Conservation (phyloP, 1,140 invertebrate genomes). For the Drosophila sulfurigaster region DNA sequence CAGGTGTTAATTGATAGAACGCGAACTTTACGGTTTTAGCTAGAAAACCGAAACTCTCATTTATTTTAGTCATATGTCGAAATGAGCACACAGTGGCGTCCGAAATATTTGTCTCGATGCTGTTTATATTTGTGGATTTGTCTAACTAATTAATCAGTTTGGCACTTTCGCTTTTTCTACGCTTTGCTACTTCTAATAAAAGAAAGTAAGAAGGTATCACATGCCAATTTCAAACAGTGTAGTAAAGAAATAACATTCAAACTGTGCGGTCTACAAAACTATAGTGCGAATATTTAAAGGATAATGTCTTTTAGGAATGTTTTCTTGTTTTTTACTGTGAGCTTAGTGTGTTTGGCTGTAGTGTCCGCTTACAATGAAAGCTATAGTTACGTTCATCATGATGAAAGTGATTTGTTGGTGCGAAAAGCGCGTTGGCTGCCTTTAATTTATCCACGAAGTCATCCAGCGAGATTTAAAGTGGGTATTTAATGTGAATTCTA, state of each 20-base stretch:
- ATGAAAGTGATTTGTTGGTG: constrained; percentile 53
- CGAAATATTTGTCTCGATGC: constrained; percentile 24
- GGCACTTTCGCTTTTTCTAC: constrained; percentile 64
- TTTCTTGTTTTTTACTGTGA: constrained; percentile 1
- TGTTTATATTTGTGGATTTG: constrained; percentile 17
- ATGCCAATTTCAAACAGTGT: background rate
- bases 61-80: constrained; percentile 10
- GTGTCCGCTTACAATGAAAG: constrained; percentile 1
- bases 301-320: constrained; percentile 12
- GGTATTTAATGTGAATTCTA: background rate
- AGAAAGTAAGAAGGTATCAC: constrained; percentile 42
- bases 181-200: constrained; percentile 12
- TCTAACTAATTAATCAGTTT: constrained; percentile 41
- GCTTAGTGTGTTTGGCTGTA: background rate
- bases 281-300: background rate
- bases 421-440: constrained; percentile 68
- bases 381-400: background rate
- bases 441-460: constrained; percentile 52
- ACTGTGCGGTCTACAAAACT: constrained; percentile 5
- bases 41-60: constrained; percentile 26
- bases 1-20: constrained; percentile 68
- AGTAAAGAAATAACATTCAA: constrained; percentile 29
- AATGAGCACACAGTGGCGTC: constrained; percentile 52
- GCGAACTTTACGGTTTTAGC: constrained; percentile 43
- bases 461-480: constrained; percentile 61